phyloP scores from a whole-genome alignment of 2,797 vertebrate species.

The Cetoscarus ocellatus region DNA sequence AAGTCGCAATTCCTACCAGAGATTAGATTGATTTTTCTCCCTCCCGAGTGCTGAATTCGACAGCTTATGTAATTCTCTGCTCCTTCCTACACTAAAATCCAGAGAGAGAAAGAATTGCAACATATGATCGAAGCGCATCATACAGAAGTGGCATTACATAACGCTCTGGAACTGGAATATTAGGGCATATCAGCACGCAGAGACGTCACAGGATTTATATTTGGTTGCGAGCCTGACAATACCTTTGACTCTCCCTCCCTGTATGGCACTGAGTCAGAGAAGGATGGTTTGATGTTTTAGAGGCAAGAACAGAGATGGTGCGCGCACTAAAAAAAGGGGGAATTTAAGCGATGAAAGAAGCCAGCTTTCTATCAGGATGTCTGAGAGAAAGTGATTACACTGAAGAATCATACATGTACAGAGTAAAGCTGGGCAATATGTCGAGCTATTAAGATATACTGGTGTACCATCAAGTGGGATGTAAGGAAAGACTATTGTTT shows the following conservation, averaged over 20 bases:
- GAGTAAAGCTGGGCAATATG: too few relatives aligned
- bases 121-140: constrained; percentile 53
- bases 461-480: too few relatives aligned
- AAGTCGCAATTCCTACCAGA: constrained; percentile 12
- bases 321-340: constrained; percentile 7
- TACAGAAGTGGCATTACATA: constrained; percentile 62
- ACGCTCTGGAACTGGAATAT: constrained; percentile 58
- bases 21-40: constrained; percentile 1
- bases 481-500: too few relatives aligned
- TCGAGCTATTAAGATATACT: too few relatives aligned
- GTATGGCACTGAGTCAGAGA: constrained; percentile 60
- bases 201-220: constrained; percentile 72
- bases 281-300: constrained; percentile 43
- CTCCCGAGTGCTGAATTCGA: constrained; percentile 15
- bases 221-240: constrained; percentile 63
- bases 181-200: constrained; percentile 46
- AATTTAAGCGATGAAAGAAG: constrained; percentile 32
- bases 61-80: constrained; percentile 59
- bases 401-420: constrained; percentile 7
- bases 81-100: constrained; percentile 57
- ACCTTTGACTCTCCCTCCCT: constrained; percentile 58
- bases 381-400: constrained; percentile 19
- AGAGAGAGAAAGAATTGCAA: constrained; percentile 36
- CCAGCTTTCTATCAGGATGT: constrained; percentile 17
- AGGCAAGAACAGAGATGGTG: constrained; percentile 52